Conservation (phyloP, 2,888 invertebrate genomes). For the Lithophane socia region DNA sequence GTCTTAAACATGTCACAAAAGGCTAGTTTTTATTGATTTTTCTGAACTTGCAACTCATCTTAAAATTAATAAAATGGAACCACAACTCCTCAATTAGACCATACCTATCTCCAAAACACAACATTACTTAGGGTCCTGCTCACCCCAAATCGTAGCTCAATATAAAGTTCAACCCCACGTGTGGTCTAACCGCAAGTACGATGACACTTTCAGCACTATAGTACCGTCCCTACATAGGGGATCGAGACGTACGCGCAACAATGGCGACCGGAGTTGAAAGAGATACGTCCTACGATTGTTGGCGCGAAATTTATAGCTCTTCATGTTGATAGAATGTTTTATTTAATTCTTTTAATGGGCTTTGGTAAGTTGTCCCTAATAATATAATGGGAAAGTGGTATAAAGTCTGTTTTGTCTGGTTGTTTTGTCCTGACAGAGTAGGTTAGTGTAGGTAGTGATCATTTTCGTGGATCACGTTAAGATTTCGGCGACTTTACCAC, state of each 20-base stretch:
- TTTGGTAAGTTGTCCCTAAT: constrained; percentile 33
- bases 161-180: constrained; percentile 61
- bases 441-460: too few relatives aligned
- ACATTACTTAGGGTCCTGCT: constrained; percentile 32
- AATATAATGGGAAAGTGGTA: constrained; percentile 23
- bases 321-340: constrained; percentile 67
- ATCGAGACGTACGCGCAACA: constrained; percentile 55
- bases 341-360: constrained; percentile 64
- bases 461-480: too few relatives aligned
- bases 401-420: too few relatives aligned
- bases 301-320: constrained; percentile 63
- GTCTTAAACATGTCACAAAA: background rate
- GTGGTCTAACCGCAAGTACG: constrained; percentile 67
- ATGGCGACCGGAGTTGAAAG: constrained; percentile 56
- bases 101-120: constrained; percentile 10
- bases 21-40: constrained; percentile 8
- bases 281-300: constrained; percentile 66
- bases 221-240: constrained; percentile 49
- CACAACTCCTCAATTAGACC: constrained; percentile 4
- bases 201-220: constrained; percentile 57
- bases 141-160: constrained; percentile 41
- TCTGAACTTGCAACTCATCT: background rate
- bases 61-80: background rate
- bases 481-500: too few relatives aligned
- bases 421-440: too few relatives aligned